Percentiles rank a stretch among this genome's conserved stretches.
phyloP scores from a whole-genome alignment of 2,797 vertebrate genomes.

The Nothura maculosa region DNA sequence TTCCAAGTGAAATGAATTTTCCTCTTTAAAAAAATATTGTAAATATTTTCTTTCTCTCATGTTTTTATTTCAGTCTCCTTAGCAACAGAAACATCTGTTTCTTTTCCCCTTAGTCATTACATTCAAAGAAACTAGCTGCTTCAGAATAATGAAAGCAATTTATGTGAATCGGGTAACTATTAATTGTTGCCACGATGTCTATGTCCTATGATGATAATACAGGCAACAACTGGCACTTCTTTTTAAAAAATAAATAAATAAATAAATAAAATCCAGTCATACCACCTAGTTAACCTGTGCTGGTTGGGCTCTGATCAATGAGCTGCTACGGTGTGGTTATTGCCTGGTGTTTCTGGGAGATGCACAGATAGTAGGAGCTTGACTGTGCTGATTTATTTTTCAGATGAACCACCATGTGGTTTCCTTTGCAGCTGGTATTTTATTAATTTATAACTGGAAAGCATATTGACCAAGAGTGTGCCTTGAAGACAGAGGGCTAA shows the following conservation, averaged over 20 bases:
- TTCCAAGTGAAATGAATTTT: constrained; percentile 71
- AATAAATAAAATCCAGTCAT: constrained; percentile 76
- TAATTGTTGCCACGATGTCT: constrained; percentile 83
- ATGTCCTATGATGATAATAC: constrained; percentile 76
- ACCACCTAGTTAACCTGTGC: constrained; percentile 67
- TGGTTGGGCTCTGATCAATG: constrained; percentile 69
- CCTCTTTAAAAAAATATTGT: constrained; percentile 55
- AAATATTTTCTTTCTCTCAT: constrained; percentile 77
- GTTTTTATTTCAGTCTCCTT: constrained; percentile 75
- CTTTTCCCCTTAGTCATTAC: constrained; percentile 83
- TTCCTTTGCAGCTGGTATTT: constrained; percentile 66
- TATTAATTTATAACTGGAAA: constrained; percentile 49
- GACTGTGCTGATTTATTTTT: constrained; percentile 72
- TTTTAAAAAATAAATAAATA: constrained; percentile 41
- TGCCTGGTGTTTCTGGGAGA: constrained; percentile 54
- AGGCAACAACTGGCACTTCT: constrained; percentile 77
- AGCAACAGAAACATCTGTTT: constrained; percentile 85
- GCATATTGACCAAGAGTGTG: constrained; percentile 27
- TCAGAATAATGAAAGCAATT: constrained; percentile 82
- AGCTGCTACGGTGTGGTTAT: constrained; percentile 4
- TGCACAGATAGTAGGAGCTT: constrained; percentile 62
- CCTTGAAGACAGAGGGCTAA: constrained; percentile 50
- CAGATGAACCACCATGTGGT: constrained; percentile 59
- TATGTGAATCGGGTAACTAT: constrained; percentile 79
- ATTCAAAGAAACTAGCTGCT: constrained; percentile 80